phyloP scores from a whole-genome alignment of 2,888 invertebrate genomes.

The Enoplolaimus lenunculus region DNA sequence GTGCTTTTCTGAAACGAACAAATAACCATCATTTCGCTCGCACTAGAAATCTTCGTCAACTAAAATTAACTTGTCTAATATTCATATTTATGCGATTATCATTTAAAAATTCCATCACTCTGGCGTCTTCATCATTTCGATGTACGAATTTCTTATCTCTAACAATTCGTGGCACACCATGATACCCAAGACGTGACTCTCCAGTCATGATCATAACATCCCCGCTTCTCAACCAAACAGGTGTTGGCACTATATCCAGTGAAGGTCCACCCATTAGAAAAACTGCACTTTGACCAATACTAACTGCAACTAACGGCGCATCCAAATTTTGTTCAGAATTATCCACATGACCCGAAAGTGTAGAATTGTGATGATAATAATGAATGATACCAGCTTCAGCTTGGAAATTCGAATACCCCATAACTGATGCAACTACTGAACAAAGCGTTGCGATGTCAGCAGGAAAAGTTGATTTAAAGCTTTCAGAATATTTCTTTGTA shows the following conservation, averaged over 20 bases:
- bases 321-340: constrained; percentile 70
- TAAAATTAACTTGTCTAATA: constrained; percentile 88
- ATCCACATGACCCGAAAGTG: constrained; percentile 82
- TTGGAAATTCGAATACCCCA: constrained; percentile 48
- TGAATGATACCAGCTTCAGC: constrained; percentile 91
- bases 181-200: constrained; percentile 67
- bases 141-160: constrained; percentile 38
- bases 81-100: constrained; percentile 79
- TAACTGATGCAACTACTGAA: constrained; percentile 47
- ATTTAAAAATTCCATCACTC: constrained; percentile 50
- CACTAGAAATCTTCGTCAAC: no score
- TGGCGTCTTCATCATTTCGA: constrained; percentile 37
- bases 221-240: constrained; percentile 64
- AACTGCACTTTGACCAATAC: constrained; percentile 85
- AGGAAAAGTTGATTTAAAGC: constrained; percentile 56
- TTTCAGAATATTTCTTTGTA: constrained; percentile 56
- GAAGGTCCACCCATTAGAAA: constrained; percentile 69
- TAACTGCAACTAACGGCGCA: constrained; percentile 76
- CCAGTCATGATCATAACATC: constrained; percentile 81
- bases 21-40: no score
- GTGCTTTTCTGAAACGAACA: no score
- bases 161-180: constrained; percentile 78
- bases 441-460: constrained; percentile 55
- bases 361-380: constrained; percentile 82
- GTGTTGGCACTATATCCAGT: constrained; percentile 35